Base-by-base conservation (phyloP, 1,140 invertebrate species). In the Bicyclus anynana region DNA sequence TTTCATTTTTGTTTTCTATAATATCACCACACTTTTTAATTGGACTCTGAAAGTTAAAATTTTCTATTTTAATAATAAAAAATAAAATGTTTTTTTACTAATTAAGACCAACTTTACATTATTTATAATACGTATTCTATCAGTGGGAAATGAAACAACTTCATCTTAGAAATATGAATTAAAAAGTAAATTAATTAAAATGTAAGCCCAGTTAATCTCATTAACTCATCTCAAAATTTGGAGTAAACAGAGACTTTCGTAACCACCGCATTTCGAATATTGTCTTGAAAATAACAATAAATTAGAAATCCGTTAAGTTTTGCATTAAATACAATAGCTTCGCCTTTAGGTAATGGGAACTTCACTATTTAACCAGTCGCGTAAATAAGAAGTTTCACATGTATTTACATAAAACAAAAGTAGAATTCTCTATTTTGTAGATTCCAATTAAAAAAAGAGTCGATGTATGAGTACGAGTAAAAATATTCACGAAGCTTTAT, bases 311-410 rank as follows among this genome's bases (percentile, higher is more conserved):
- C 69, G 67, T 64, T 79, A 79, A 77, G 60, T 72, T 74, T 67
- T 69, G 63, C 61, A 58, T 62, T n/a, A 60, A 63, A 74, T 76
- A 87, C 83, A 86, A 86, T 85, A 64, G 80, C 59, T 63, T 67
- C 44, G 67, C 72, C 84, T 85, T 85, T 85, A 82, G 74, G 70
- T 82, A 84, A 83, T 84, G 81, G 69, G 81, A 87, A 86, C 68
- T 40, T 40, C 6, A 14, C 14, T 16, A 17, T 16, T 33, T 33
- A 33, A 12, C 10, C 29, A n/a, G 29, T 17, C 13, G 17, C 7
- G 13, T 40, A 40, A 40, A 9, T 14, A 40, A 40, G 2, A 14
- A 40, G 37, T 5, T 40, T 40, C 37, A 40, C 14, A 40, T 40
- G 37, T 40, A 40, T 35, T 13, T 35, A 40, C 4, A 14, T 17